Conservation (phyloP, 2,113 vertebrate genomes). For the Microcebus ravelobensis region DNA sequence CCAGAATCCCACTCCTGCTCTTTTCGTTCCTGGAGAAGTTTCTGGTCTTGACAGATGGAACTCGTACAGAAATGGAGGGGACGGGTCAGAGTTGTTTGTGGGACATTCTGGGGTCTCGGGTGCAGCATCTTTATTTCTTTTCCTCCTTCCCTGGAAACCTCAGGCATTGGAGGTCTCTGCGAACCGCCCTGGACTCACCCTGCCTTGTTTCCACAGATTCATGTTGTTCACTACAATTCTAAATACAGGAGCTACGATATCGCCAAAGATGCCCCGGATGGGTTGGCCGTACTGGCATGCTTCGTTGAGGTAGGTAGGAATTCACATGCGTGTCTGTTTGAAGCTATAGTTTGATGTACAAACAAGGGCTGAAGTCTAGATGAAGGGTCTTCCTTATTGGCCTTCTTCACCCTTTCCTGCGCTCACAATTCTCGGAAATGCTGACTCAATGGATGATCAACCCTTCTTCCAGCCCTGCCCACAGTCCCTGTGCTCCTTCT, state of each 20-base stretch:
- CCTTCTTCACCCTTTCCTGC: neutral
- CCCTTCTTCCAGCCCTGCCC: neutral
- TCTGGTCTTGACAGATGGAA: neutral
- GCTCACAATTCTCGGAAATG: neutral
- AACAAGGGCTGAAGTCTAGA: neutral
- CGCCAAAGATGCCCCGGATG: slow-evolving; percentile 88
- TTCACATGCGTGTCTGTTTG: fast-evolving
- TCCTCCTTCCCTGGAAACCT: neutral
- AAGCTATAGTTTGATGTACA: fast-evolving
- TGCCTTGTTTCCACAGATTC: slow-evolving; percentile 86
- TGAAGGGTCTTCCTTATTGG: neutral
- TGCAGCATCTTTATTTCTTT: fast-evolving
- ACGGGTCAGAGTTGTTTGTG: neutral
- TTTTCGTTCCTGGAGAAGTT: neutral
- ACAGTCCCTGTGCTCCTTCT: neutral
- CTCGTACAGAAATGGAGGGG: neutral
- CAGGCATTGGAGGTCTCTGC: fast-evolving
- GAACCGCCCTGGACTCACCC: neutral
- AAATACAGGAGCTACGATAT: slow-evolving; percentile 88
- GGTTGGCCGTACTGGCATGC: slow-evolving; percentile 92
- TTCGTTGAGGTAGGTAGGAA: slow-evolving; percentile 87
- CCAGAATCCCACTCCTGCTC: neutral
- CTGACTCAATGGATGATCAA: fast-evolving
- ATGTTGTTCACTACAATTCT: slow-evolving; percentile 95
- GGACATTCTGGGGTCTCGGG: neutral